Evolutionary conservation across 1,140 invertebrate species (phyloP).

Genomic region (Uloborus diversus): DNA sequence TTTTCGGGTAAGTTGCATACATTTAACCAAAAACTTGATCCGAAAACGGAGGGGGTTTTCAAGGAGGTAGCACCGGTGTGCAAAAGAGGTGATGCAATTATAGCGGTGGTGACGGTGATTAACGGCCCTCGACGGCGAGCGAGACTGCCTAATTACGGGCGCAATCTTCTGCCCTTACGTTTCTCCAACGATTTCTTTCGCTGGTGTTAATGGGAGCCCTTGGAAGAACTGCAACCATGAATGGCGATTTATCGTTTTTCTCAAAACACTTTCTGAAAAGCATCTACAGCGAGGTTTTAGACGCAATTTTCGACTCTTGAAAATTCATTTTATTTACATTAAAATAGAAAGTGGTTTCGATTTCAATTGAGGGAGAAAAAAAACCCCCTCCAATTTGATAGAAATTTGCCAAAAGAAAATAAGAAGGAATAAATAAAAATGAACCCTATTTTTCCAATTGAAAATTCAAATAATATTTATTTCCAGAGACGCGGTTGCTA

Average conservation of each 20-base stretch:
- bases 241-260: background rate
- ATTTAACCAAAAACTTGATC: conserved; percentile 32
- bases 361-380: too few relatives aligned
- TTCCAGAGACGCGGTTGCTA: too few relatives aligned
- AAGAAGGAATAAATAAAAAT: too few relatives aligned
- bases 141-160: conserved; percentile 35
- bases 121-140: conserved; percentile 16
- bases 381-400: too few relatives aligned
- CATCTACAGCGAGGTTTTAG: too few relatives aligned
- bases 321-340: too few relatives aligned
- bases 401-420: too few relatives aligned
- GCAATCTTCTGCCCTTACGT: conserved; percentile 13
- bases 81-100: conserved; percentile 25
- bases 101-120: conserved; percentile 22
- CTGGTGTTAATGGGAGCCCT: background rate
- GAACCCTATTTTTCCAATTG: too few relatives aligned
- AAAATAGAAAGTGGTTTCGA: too few relatives aligned
- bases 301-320: too few relatives aligned
- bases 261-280: too few relatives aligned
- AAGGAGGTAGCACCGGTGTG: background rate
- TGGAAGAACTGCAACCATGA: background rate
- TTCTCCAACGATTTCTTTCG: background rate
- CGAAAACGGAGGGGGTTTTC: background rate
- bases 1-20: background rate
- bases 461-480: too few relatives aligned